Evolutionary conservation across 1,140 invertebrate species (phyloP).

Genomic region (Thaumatotibia leucotreta): DNA sequence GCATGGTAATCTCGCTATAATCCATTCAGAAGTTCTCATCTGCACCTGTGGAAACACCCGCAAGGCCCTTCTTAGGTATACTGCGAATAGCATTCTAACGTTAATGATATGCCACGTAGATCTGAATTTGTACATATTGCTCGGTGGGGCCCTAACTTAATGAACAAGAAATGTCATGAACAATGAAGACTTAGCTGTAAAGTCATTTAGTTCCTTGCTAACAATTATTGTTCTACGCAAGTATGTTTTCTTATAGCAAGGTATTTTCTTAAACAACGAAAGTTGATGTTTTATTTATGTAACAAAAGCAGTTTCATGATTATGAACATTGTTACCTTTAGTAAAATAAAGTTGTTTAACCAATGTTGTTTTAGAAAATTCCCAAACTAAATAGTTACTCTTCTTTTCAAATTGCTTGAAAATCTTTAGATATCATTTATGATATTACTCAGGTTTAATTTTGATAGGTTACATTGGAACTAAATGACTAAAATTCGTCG

Average conservation of each 20-base stretch:
- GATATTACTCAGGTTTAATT: no score
- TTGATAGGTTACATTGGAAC: background rate
- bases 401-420: no score
- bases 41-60: background rate
- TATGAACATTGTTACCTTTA: no score
- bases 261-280: no score
- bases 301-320: no score
- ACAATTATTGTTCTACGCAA: background rate
- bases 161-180: background rate
- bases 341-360: no score
- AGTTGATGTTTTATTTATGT: no score
- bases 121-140: constrained; percentile 47
- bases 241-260: no score
- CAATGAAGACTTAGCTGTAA: background rate
- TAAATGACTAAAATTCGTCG: background rate
- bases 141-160: background rate
- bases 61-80: constrained; percentile 1
- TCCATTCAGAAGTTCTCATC: background rate
- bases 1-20: background rate
- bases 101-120: constrained; percentile 38
- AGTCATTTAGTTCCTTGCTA: background rate
- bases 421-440: no score
- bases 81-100: constrained; percentile 6
- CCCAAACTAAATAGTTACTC: no score
- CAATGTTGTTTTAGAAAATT: no score